These are phyloP conservation scores for Caenorhabditis sulstoni DNA, from an alignment of 2,888 invertebrate species.

Conservation along the genomic window DNA sequence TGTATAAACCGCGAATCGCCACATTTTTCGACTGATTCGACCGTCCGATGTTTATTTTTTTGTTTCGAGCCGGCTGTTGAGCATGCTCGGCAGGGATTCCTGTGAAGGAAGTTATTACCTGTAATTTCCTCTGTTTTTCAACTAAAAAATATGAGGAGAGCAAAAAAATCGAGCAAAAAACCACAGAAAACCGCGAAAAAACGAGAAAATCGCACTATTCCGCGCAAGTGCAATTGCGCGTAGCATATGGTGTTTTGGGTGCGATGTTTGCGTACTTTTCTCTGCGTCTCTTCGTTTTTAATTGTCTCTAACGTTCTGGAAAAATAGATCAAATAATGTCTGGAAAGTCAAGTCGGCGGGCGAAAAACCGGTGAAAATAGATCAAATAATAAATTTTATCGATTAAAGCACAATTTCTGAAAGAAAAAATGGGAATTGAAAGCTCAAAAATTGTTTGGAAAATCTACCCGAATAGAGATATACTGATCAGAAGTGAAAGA, in stretches of 20 bases:
- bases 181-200: conserved; percentile 12
- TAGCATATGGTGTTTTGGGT: conserved; percentile 9
- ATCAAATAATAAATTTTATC: too few relatives aligned
- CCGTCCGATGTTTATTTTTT: neutral
- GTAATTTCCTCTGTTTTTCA: neutral
- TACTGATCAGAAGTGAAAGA: conserved; percentile 32
- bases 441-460: conserved; percentile 22
- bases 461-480: conserved; percentile 46
- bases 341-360: neutral
- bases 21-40: conserved; percentile 34
- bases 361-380: too few relatives aligned
- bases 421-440: too few relatives aligned
- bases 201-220: conserved; percentile 23
- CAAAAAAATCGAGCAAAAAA: too few relatives aligned
- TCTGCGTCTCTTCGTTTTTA: conserved; percentile 1
- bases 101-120: conserved; percentile 56
- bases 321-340: neutral
- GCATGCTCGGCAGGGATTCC: conserved; percentile 24
- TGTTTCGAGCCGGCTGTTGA: neutral
- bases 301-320: conserved; percentile 1
- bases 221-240: conserved; percentile 46
- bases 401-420: too few relatives aligned
- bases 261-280: conserved; percentile 23
- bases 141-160: too few relatives aligned
- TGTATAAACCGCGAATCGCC: conserved; percentile 53